Conservation (phyloP, 2,113 vertebrate genomes). For the Sciurus niger region DNA sequence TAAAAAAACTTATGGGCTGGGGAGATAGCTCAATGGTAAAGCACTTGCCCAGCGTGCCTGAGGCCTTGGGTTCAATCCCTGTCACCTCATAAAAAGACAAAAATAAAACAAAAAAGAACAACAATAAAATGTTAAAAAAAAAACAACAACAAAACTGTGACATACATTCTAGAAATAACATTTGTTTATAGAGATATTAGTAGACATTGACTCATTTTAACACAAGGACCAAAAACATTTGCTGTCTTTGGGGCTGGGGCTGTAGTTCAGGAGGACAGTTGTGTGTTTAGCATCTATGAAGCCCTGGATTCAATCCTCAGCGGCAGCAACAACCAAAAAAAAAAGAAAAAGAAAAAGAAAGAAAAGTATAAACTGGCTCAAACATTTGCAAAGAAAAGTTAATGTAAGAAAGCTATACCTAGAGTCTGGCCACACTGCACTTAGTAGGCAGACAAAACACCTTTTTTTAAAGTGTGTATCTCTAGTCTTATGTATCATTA, state of each 20-base stretch:
- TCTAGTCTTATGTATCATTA: not conserved
- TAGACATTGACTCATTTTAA: slow-evolving; percentile 32
- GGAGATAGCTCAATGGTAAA: too few species aligned
- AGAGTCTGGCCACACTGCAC: not conserved
- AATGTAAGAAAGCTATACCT: not conserved
- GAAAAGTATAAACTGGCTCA: not conserved
- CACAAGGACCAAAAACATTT: not conserved
- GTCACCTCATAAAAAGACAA: too few species aligned
- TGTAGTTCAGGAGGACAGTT: not conserved
- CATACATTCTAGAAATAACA: not conserved
- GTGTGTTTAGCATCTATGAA: not conserved
- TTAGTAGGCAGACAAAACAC: not conserved
- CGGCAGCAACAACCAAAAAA: not conserved
- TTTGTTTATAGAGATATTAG: not conserved
- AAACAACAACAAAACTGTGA: not conserved
- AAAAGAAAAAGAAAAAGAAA: not conserved
- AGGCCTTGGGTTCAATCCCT: too few species aligned
- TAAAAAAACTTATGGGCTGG: too few species aligned
- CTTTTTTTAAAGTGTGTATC: not conserved
- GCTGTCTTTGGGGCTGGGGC: not conserved
- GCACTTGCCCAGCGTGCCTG: too few species aligned
- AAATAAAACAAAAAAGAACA: too few species aligned
- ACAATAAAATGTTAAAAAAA: not conserved
- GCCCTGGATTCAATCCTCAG: not conserved
- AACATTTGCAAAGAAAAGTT: slow-evolving; percentile 25